Percentiles rank a stretch among this genome's conserved stretches.
Conservation (phyloP, 2,888 invertebrate species). For the Pseudococcus jackbeardsleyi region DNA sequence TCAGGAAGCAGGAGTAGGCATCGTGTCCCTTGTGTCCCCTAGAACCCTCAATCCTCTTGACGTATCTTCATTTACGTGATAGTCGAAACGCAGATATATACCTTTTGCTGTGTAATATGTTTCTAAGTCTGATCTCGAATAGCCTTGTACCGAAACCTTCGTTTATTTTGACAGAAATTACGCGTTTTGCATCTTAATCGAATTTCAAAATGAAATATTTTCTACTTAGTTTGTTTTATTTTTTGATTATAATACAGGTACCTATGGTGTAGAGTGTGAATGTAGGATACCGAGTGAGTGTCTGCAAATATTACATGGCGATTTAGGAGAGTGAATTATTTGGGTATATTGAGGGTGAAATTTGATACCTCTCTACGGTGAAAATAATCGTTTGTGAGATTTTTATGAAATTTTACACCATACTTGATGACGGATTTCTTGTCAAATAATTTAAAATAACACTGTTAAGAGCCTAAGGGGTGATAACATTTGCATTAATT, state of each 20-base stretch:
- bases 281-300: too few relatives aligned
- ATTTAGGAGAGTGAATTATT: too few relatives aligned
- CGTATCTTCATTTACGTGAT: slow-evolving; percentile 22
- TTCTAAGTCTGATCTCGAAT: slow-evolving; percentile 17
- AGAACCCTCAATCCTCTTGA: slow-evolving; percentile 22
- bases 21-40: slow-evolving; percentile 17
- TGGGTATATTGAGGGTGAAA: too few relatives aligned
- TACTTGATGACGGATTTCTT: too few relatives aligned
- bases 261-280: too few relatives aligned
- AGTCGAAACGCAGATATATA: slow-evolving; percentile 7
- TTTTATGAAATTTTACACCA: too few relatives aligned
- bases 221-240: not conserved
- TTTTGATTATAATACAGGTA: not conserved
- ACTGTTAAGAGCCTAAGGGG: too few relatives aligned
- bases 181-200: slow-evolving; percentile 12
- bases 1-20: slow-evolving; percentile 17
- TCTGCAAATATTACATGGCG: too few relatives aligned
- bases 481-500: too few relatives aligned
- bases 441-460: too few relatives aligned
- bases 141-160: not conserved
- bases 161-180: slow-evolving; percentile 12
- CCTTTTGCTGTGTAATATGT: slow-evolving; percentile 11
- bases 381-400: too few relatives aligned
- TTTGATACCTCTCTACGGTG: too few relatives aligned
- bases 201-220: slow-evolving; percentile 22